Percentiles rank a stretch among this genome's conserved stretches.
These are phyloP conservation scores for Hippocampus zosterae DNA, from an alignment of 2,113 vertebrate species.

Conservation along the genomic window DNA sequence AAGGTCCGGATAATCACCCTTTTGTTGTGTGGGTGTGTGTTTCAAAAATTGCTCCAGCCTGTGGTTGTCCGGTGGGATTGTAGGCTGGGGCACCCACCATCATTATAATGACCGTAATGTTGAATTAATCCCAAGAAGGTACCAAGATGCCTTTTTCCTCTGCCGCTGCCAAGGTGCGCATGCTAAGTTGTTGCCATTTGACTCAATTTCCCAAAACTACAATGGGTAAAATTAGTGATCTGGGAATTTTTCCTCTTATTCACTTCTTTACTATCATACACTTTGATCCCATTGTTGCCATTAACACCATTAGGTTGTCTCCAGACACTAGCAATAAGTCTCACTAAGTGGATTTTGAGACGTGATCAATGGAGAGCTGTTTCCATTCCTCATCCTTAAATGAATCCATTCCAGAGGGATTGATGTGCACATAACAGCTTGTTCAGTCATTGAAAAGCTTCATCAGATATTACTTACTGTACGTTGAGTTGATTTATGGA, in stretches of 20 bases:
- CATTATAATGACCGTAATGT: background rate
- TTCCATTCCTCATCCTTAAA: too few relatives aligned
- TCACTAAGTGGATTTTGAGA: too few relatives aligned
- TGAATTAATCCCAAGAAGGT: background rate
- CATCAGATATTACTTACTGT: background rate
- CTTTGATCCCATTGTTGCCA: background rate
- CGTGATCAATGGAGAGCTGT: too few relatives aligned
- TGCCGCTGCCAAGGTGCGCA: background rate
- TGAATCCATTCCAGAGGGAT: too few relatives aligned
- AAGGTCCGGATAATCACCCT: background rate
- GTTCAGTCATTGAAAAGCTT: background rate
- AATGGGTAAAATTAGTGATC: background rate
- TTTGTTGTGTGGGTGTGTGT: background rate
- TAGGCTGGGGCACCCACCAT: background rate
- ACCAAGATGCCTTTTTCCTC: background rate
- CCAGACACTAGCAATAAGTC: too few relatives aligned
- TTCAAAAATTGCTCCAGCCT: background rate
- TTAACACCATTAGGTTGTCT: background rate
- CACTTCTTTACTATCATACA: background rate
- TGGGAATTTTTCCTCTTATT: background rate
- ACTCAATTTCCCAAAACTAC: background rate
- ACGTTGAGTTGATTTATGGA: background rate
- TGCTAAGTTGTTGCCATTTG: background rate
- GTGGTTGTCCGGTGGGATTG: background rate
- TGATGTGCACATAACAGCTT: background rate